phyloP scores from a whole-genome alignment of 2,888 invertebrate species.

The Cremastinae sp. region DNA sequence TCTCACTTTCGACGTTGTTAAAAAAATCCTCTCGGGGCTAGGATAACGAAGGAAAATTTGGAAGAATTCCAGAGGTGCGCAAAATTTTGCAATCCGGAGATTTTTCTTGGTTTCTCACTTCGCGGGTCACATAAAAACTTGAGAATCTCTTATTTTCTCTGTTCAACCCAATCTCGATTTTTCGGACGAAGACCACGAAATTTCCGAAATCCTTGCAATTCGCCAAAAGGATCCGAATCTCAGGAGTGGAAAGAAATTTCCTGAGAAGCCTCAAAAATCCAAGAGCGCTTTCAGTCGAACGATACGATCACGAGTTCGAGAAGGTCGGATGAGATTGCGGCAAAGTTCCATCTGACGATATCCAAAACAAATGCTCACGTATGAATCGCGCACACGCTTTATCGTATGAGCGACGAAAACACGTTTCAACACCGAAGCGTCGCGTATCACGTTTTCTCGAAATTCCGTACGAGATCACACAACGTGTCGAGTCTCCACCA shows the following conservation, averaged over 20 bases:
- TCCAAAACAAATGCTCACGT: neutral
- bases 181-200: neutral
- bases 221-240: too few relatives aligned
- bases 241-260: too few relatives aligned
- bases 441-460: too few relatives aligned
- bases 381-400: too few relatives aligned
- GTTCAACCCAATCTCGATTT: neutral
- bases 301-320: constrained; percentile 2
- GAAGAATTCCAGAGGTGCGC: constrained; percentile 18
- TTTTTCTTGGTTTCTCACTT: constrained; percentile 23
- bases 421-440: neutral
- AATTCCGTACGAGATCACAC: too few relatives aligned
- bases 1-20: constrained; percentile 21
- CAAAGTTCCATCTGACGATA: constrained; percentile 19
- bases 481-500: too few relatives aligned
- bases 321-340: constrained; percentile 1
- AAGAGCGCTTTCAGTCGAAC: constrained; percentile 4
- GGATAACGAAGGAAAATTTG: neutral
- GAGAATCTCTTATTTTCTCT: neutral
- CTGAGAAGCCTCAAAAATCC: neutral
- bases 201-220: constrained; percentile 6
- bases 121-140: neutral
- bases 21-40: neutral
- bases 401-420: neutral
- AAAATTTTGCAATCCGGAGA: neutral